These are phyloP conservation scores for Cardiocondyla obscurior DNA, from an alignment of 1,140 invertebrate species.

Conservation along the genomic window DNA sequence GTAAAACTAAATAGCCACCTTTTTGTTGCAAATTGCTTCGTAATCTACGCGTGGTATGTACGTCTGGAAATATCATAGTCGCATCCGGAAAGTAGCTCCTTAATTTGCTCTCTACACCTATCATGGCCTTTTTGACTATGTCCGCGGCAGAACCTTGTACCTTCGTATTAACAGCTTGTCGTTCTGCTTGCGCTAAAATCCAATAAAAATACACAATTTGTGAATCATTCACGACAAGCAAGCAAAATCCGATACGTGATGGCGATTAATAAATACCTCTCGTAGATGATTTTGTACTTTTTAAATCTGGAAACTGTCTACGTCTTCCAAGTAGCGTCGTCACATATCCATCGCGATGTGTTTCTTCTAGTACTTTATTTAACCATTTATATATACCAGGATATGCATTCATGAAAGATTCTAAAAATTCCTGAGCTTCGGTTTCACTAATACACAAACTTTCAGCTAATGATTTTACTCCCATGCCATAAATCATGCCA, in stretches of 20 bases:
- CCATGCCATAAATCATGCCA: slow-evolving; percentile 99
- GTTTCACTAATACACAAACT: slow-evolving; percentile 91
- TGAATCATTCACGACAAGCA: slow-evolving; percentile 13
- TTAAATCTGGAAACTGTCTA: slow-evolving; percentile 92
- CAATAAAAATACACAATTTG: slow-evolving; percentile 25
- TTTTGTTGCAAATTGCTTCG: slow-evolving; percentile 75
- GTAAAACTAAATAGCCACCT: slow-evolving; percentile 90
- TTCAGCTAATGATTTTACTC: slow-evolving; percentile 92
- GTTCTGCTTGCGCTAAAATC: slow-evolving; percentile 91
- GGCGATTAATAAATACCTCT: slow-evolving; percentile 84
- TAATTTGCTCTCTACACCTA: slow-evolving; percentile 88
- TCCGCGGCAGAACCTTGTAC: slow-evolving; percentile 98
- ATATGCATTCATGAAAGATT: slow-evolving; percentile 93
- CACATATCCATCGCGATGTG: slow-evolving; percentile 90
- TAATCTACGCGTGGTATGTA: slow-evolving; percentile 70
- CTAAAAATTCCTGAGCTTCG: slow-evolving; percentile 92
- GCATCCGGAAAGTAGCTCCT: slow-evolving; percentile 73
- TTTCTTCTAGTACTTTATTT: slow-evolving; percentile 87
- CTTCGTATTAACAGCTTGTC: slow-evolving; percentile 97
- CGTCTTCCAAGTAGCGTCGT: slow-evolving; percentile 92
- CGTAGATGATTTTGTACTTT: slow-evolving; percentile 85
- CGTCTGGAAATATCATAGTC: slow-evolving; percentile 73
- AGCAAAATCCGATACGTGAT: background rate
- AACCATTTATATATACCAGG: slow-evolving; percentile 90
- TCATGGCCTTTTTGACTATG: slow-evolving; percentile 95